Percentiles rank a stretch among this genome's conserved stretches.
phyloP scores from a whole-genome alignment of 2,797 vertebrate genomes.

The Periophthalmus magnuspinnatus region DNA sequence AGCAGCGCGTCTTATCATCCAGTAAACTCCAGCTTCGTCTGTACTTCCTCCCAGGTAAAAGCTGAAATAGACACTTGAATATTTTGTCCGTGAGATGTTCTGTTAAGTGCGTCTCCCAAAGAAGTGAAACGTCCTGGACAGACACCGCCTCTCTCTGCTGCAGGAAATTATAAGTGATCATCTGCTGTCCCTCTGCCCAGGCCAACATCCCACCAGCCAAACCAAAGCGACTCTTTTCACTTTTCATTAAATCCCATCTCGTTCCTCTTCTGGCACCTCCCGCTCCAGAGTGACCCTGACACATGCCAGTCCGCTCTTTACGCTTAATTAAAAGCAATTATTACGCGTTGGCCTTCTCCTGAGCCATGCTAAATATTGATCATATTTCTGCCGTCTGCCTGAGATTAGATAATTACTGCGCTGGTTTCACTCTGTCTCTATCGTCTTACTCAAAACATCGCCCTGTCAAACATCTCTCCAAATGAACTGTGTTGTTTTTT shows the following conservation, averaged over 20 bases:
- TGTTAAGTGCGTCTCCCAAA: background rate
- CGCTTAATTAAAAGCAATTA: conserved; percentile 20
- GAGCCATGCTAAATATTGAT: conserved; percentile 27
- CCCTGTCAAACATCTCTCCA: background rate
- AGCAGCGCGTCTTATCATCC: background rate
- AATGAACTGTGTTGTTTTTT: background rate
- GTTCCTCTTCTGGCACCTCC: background rate
- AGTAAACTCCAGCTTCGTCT: background rate
- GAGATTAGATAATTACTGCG: conserved; percentile 28
- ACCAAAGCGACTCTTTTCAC: conserved; percentile 32
- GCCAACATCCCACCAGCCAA: conserved; percentile 35
- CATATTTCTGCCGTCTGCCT: conserved; percentile 12
- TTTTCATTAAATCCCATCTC: conserved; percentile 21
- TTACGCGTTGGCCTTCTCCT: conserved; percentile 6
- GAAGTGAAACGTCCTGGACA: background rate
- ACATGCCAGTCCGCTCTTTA: conserved; percentile 20
- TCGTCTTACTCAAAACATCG: conserved; percentile 3
- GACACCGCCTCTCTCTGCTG: conserved; percentile 1
- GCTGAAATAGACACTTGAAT: background rate
- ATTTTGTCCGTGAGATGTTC: background rate
- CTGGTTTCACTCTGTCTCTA: conserved; percentile 8
- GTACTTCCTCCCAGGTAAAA: background rate
- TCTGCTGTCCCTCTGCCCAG: conserved; percentile 22
- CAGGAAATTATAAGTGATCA: conserved; percentile 6
- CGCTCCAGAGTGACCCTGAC: conserved; percentile 13